Evolutionary conservation across 2,113 vertebrate genomes (phyloP), one percentile per base, ranked within the genome.

Genomic region (Todiramphus saurophagus): DNA sequence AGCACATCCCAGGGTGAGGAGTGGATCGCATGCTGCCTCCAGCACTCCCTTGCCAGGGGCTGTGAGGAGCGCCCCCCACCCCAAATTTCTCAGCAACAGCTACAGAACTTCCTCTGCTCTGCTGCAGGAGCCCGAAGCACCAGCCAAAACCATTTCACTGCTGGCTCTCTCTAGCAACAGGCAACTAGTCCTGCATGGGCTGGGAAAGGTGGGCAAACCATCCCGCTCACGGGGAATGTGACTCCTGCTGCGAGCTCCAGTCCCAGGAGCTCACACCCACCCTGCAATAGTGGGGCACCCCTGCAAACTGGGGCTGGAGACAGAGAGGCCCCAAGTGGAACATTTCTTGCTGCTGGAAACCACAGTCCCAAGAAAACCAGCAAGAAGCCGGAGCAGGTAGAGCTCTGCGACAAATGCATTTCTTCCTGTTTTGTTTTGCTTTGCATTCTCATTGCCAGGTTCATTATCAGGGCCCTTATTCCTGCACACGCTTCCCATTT

Each of bases 391-490:
- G 20, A 82, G 59, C 37, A 48, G 59, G 83, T 31, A 0, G 1
- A 73, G 90, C 59, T 80, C 76, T 77, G 89, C 67, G 73, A 72
- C 8, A 12, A 53, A 85, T 76, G 66, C 87, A 23, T 79, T 92
- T 75, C 72, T 30, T 56, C 60, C 82, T 59, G 86, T 59, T 95
- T 94, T 94, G 90, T 95, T 97, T 96, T 87, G 93, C 67, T 94
- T 92, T 91, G 91, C 94, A 80, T 97, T 95, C 89, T 94, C 87
- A 86, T 90, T 93, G 93, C 94, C 95, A 97, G 82, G 55, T 97
- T 95, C 94, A 96, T 97, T 97, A 97, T 81, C 94, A n/a, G 83
- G 82, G 90, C 48, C 93, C 93, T 96, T 94, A 97, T 97, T 97
- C 93, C 93, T 89, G 89, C 88, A 78, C 94, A 95, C 68, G 70